Conservation (phyloP, 2,113 vertebrate genomes). For the Dinomys branickii region DNA sequence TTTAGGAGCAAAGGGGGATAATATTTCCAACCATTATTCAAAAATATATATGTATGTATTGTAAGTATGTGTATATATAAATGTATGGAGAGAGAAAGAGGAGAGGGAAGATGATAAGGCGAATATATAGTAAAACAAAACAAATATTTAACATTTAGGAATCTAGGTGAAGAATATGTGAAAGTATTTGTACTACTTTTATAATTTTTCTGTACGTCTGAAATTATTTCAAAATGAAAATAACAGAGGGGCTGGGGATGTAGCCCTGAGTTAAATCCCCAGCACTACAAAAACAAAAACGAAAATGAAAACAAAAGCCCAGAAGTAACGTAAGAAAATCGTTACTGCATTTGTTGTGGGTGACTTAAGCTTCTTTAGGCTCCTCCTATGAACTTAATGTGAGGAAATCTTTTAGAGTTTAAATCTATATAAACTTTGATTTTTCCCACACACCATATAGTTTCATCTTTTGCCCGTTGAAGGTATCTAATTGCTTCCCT, state of each 20-base stretch:
- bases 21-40: background rate
- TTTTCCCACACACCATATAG: background rate
- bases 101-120: background rate
- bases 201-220: background rate
- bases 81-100: background rate
- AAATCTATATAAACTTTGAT: background rate
- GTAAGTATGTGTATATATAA: background rate
- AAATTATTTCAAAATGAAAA: conserved; percentile 17
- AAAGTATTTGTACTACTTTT: background rate
- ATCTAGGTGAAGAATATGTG: background rate
- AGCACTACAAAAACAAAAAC: background rate
- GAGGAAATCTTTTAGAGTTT: background rate
- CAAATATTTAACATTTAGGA: background rate
- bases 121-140: background rate
- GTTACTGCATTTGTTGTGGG: background rate
- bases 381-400: background rate
- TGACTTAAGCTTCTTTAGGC: background rate
- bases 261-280: no score
- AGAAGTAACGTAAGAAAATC: background rate
- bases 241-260: background rate
- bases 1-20: background rate
- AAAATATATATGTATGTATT: background rate
- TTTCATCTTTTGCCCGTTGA: background rate
- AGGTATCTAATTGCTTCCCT: background rate
- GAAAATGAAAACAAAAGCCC: background rate